Percentiles rank a stretch among this genome's conserved stretches.
phyloP scores from a whole-genome alignment of 2,797 vertebrate species.

The Cossypha heuglini region DNA sequence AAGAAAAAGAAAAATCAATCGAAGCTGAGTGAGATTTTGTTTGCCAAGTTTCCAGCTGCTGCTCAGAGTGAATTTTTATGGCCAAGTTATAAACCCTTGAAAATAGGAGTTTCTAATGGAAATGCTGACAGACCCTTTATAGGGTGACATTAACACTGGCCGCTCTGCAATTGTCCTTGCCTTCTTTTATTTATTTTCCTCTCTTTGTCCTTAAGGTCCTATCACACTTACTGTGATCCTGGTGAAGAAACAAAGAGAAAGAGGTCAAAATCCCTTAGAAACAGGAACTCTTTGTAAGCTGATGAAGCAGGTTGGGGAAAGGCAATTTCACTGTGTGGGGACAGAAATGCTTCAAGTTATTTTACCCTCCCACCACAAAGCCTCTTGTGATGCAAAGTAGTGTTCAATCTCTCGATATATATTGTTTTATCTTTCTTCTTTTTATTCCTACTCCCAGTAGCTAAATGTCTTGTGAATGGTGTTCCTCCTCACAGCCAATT shows the following conservation, averaged over 20 bases:
- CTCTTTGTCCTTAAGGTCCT: constrained; percentile 29
- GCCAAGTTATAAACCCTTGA: constrained; percentile 73
- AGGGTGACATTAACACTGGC: constrained; percentile 50
- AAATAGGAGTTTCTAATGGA: constrained; percentile 76
- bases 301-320: not conserved
- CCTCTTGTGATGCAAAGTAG: not conserved
- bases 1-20: constrained; percentile 41
- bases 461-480: constrained; percentile 42
- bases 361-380: not conserved
- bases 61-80: constrained; percentile 76
- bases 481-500: constrained; percentile 14
- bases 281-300: not conserved
- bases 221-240: not conserved
- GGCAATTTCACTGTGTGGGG: not conserved
- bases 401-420: not conserved
- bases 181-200: constrained; percentile 38
- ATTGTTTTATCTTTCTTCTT: not conserved
- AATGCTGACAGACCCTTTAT: constrained; percentile 66
- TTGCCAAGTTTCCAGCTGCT: constrained; percentile 58
- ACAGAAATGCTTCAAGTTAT: not conserved
- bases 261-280: not conserved
- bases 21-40: constrained; percentile 20
- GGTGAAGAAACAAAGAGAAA: not conserved
- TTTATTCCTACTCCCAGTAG: not conserved
- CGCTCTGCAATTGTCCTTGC: constrained; percentile 32